Percentiles rank a stretch among this genome's conserved stretches.
Evolutionary conservation across 2,888 invertebrate genomes (phyloP).

Genomic region (Seira sanloemensis): DNA sequence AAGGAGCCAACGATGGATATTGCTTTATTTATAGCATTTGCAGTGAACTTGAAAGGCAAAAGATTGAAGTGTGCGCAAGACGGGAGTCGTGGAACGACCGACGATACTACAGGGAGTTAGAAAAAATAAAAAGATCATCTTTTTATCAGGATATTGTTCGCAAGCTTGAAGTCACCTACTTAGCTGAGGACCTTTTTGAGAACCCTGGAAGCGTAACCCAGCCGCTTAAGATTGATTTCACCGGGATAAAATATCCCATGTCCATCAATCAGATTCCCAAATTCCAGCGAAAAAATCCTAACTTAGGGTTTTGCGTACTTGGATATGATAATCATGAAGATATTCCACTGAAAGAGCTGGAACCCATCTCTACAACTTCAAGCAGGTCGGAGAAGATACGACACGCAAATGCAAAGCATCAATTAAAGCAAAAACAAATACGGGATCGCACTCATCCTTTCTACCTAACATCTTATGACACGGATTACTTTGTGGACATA

Average conservation of each 20-base stretch:
- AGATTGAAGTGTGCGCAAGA: neutral
- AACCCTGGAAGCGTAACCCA: neutral
- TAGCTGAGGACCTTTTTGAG: neutral
- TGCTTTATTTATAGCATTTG: neutral
- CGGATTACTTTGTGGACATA: neutral
- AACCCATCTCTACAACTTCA: neutral
- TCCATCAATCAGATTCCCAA: neutral
- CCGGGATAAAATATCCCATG: neutral
- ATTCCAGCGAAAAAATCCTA: conserved; percentile 26
- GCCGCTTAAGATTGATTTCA: neutral
- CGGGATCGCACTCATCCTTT: neutral
- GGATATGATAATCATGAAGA: conserved; percentile 5
- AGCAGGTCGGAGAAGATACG: neutral
- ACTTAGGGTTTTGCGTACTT: neutral
- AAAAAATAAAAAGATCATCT: neutral
- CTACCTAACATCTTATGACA: neutral
- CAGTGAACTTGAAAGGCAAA: neutral
- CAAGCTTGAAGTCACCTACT: neutral
- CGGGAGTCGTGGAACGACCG: neutral
- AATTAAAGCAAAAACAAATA: neutral
- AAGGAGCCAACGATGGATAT: no score
- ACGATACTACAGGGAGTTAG: neutral
- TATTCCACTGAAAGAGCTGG: neutral
- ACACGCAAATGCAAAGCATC: neutral
- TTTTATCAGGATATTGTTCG: no score